Evolutionary conservation across 1,140 invertebrate species (phyloP).

Genomic region (Sogatella furcifera): DNA sequence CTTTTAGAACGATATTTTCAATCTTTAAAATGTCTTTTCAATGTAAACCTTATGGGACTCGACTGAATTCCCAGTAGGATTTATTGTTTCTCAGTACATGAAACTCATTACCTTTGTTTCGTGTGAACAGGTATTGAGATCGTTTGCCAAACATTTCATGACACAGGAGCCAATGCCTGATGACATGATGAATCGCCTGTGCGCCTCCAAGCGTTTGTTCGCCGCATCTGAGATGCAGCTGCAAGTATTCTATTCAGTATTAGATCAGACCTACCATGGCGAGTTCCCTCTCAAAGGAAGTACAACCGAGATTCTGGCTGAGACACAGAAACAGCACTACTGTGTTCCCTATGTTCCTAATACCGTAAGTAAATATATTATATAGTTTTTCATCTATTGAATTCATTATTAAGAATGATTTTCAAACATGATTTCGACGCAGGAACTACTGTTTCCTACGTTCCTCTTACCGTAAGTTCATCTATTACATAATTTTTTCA

Average conservation of each 20-base stretch:
- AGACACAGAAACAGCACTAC: constrained; percentile 76
- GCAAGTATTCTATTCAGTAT: constrained; percentile 78
- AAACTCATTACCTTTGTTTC: no score
- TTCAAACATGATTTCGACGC: no score
- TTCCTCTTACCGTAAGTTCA: no score
- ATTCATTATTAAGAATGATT: background rate
- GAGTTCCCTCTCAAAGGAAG: constrained; percentile 37
- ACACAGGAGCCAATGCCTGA: constrained; percentile 76
- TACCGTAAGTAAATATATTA: constrained; percentile 49
- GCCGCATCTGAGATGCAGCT: constrained; percentile 82
- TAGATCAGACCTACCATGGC: constrained; percentile 86
- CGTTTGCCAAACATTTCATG: constrained; percentile 85
- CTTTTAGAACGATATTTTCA: no score
- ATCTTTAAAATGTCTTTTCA: no score
- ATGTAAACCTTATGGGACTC: no score
- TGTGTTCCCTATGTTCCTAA: constrained; percentile 75
- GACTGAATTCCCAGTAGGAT: no score
- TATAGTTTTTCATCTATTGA: background rate
- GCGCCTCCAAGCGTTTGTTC: constrained; percentile 75
- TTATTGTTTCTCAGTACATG: no score
- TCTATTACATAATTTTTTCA: no score
- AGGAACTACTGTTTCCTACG: no score
- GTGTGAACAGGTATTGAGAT: constrained; percentile 54
- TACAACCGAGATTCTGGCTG: constrained; percentile 69
- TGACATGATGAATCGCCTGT: constrained; percentile 61